These are phyloP conservation scores for Pteropus alecto DNA, from an alignment of 2,113 vertebrate species.

Conservation along the genomic window DNA sequence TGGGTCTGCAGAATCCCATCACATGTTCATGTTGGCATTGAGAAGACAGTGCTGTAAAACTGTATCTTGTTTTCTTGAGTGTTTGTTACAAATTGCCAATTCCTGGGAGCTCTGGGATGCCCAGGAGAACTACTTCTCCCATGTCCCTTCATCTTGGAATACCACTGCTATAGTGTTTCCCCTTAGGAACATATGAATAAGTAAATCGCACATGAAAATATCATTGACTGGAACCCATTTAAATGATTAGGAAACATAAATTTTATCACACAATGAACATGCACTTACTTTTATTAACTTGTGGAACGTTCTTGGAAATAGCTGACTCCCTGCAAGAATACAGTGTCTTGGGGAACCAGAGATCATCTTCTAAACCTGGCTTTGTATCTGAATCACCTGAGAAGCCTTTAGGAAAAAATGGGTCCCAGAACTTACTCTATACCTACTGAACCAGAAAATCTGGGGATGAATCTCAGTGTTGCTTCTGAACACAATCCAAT, in stretches of 20 bases:
- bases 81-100: neutral
- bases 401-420: neutral
- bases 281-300: neutral
- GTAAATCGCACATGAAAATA: neutral
- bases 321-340: neutral
- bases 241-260: neutral
- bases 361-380: neutral
- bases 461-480: neutral
- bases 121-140: neutral
- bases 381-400: neutral
- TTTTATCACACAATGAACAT: neutral
- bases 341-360: neutral
- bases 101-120: neutral
- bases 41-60: neutral
- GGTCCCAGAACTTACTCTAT: neutral
- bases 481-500: neutral
- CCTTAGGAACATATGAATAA: neutral
- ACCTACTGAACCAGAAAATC: neutral
- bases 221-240: neutral
- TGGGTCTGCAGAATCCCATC: no score
- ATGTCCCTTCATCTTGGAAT: neutral
- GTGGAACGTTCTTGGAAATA: neutral
- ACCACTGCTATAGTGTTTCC: neutral
- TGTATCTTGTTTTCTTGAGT: neutral
- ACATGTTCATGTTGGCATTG: neutral